Evolutionary conservation across 1,140 invertebrate species (phyloP).

Genomic region (Daktulosphaira vitifoliae): DNA sequence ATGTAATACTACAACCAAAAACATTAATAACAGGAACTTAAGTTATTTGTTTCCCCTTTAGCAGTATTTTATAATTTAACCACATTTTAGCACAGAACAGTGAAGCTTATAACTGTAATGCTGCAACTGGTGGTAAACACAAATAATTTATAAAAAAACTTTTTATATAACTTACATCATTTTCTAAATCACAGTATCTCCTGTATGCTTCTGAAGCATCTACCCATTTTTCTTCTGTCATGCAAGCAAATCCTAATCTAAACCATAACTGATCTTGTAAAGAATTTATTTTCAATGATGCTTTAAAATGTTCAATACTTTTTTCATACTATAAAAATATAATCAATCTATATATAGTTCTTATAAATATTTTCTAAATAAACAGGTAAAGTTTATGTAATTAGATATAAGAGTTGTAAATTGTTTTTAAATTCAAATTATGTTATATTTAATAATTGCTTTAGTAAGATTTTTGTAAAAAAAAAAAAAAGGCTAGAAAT

Average conservation of each 20-base stretch:
- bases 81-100: constrained; percentile 10
- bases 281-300: constrained; percentile 73
- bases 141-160: too few species aligned
- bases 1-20: constrained; percentile 32
- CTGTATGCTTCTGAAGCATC: constrained; percentile 74
- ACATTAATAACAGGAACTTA: background rate
- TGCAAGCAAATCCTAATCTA: constrained; percentile 73
- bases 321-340: constrained; percentile 53
- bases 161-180: constrained; percentile 59
- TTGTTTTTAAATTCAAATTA: too few species aligned
- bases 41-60: constrained; percentile 19
- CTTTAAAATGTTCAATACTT: constrained; percentile 68
- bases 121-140: background rate
- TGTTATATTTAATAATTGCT: too few species aligned
- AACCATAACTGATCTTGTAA: constrained; percentile 78
- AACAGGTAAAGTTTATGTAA: background rate
- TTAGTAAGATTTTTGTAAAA: too few species aligned
- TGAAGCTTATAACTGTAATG: constrained; percentile 3
- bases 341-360: background rate
- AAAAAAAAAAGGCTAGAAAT: too few species aligned
- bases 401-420: too few species aligned
- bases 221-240: constrained; percentile 72
- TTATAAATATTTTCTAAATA: constrained; percentile 13
- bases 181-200: constrained; percentile 75
- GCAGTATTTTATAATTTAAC: constrained; percentile 25